Percentiles rank a stretch among this genome's conserved stretches.
Conservation (phyloP, 2,888 invertebrate genomes). For the Drosophila prolongata region DNA sequence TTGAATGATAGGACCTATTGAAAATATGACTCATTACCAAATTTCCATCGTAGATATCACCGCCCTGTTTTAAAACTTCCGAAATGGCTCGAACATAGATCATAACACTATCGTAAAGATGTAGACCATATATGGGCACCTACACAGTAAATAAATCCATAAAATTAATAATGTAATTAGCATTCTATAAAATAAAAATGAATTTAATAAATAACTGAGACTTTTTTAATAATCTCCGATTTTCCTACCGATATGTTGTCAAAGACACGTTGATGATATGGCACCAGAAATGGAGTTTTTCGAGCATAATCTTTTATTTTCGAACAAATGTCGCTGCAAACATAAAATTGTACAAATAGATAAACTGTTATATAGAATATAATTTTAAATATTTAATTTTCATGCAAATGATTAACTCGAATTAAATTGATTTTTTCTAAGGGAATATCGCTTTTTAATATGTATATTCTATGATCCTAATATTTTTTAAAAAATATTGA, state of each 20-base stretch:
- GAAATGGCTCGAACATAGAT: conserved; percentile 94
- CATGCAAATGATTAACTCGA: conserved; percentile 7
- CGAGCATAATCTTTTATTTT: conserved; percentile 89
- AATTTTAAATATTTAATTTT: conserved; percentile 4
- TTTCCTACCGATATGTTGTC: conserved; percentile 87
- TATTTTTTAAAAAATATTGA: not conserved
- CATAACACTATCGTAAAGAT: conserved; percentile 94
- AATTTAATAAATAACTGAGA: not conserved
- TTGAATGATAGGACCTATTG: conserved; percentile 90
- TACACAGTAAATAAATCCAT: conserved; percentile 68
- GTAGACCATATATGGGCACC: conserved; percentile 93
- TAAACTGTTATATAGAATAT: not conserved
- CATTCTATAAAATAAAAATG: not conserved
- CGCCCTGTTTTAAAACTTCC: conserved; percentile 88
- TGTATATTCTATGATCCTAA: not conserved
- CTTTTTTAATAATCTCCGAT: not conserved
- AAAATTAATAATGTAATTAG: too few relatives aligned
- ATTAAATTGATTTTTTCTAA: not conserved
- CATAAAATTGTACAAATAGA: not conserved
- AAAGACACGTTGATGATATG: conserved; percentile 90
- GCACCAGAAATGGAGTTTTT: conserved; percentile 90
- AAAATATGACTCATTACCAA: conserved; percentile 91
- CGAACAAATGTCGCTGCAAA: conserved; percentile 88
- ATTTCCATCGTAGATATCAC: conserved; percentile 90
- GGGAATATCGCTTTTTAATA: not conserved